Evolutionary conservation across 1,140 invertebrate species (phyloP).

Genomic region (Zaprionus inermis): DNA sequence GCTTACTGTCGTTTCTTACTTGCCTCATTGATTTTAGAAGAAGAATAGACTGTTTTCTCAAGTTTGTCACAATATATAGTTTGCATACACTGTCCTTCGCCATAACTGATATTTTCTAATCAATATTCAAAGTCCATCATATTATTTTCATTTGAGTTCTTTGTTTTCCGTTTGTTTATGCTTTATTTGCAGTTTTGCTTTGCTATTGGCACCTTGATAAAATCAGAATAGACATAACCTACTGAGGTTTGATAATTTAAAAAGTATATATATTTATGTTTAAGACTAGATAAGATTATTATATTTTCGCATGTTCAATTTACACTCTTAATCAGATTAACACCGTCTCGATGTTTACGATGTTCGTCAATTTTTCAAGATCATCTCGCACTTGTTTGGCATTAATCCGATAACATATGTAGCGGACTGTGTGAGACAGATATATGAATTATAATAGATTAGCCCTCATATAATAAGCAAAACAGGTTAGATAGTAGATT

Average conservation of each 20-base stretch:
- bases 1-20: neutral
- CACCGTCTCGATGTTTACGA: neutral
- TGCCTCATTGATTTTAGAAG: neutral
- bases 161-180: slow-evolving; percentile 1
- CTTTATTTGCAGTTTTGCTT: neutral
- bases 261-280: neutral
- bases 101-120: slow-evolving; percentile 6
- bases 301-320: slow-evolving; percentile 5
- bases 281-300: neutral
- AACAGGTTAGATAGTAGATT: slow-evolving; percentile 2
- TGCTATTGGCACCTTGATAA: neutral
- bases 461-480: slow-evolving; percentile 1
- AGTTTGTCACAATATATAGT: slow-evolving; percentile 7
- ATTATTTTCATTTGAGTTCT: neutral
- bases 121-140: neutral
- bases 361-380: slow-evolving; percentile 11
- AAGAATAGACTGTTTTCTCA: neutral
- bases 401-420: slow-evolving; percentile 8
- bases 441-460: slow-evolving; percentile 5
- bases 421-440: neutral
- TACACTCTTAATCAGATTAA: neutral
- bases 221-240: neutral
- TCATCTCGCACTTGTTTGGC: slow-evolving; percentile 3
- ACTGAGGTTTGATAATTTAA: neutral
- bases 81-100: neutral